Evolutionary conservation across 2,113 vertebrate species (phyloP).

Genomic region (Spizaetus ornatus): DNA sequence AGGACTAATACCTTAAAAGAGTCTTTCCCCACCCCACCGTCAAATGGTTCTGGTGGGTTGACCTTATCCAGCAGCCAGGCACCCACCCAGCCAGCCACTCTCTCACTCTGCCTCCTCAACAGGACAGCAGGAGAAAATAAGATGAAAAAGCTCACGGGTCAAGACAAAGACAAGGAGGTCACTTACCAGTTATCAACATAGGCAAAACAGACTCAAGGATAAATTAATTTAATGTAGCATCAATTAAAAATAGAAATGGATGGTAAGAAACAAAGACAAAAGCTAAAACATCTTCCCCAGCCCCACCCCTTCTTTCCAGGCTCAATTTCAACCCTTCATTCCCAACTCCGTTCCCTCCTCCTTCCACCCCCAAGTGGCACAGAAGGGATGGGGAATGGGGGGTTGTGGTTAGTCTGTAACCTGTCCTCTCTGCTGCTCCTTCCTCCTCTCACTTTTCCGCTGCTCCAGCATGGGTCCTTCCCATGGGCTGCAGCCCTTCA

Average conservation of each 20-base stretch:
- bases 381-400: neutral
- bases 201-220: neutral
- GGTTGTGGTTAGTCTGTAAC: neutral
- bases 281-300: neutral
- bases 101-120: neutral
- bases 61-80: neutral
- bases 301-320: neutral
- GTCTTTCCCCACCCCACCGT: neutral
- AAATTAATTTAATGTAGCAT: neutral
- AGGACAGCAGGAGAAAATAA: neutral
- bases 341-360: neutral
- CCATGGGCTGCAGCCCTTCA: neutral
- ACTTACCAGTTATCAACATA: neutral
- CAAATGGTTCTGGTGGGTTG: neutral
- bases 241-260: neutral
- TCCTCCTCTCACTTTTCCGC: neutral
- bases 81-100: rapidly evolving
- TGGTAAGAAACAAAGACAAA: neutral
- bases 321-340: neutral
- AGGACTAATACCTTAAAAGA: neutral
- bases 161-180: neutral
- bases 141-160: neutral
- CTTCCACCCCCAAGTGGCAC: neutral
- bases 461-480: neutral
- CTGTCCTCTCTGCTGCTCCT: neutral